A percentile compares a stretch with the other conserved stretches of the same genome.
Conservation (phyloP, 2,888 invertebrate genomes). For the Eupithecia exiguata region DNA sequence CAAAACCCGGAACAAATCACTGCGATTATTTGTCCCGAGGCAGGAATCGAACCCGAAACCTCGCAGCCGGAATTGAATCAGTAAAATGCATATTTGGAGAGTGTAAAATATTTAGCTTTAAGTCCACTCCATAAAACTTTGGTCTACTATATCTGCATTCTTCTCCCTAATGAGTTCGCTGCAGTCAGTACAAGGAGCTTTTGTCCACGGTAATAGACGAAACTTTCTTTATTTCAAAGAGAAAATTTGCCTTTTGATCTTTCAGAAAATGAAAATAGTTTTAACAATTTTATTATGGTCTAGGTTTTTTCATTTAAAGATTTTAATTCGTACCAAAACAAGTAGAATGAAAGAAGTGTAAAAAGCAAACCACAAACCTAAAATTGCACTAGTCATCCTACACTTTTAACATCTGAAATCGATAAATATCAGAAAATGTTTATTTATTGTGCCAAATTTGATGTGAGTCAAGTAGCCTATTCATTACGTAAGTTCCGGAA, state of each 20-base stretch:
- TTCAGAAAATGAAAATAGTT: not conserved
- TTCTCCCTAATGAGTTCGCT: conserved; percentile 39
- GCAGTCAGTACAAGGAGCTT: conserved; percentile 29
- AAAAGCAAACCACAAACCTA: too few species aligned
- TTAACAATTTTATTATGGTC: too few species aligned
- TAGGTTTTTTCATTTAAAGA: not conserved
- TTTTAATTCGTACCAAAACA: not conserved
- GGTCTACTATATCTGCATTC: conserved; percentile 33
- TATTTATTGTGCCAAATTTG: too few species aligned
- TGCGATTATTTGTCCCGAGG: too few species aligned
- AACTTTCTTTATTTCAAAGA: conserved; percentile 21
- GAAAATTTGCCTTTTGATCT: conserved; percentile 17
- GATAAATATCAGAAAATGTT: too few species aligned
- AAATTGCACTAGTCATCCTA: too few species aligned
- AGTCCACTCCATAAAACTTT: conserved; percentile 25
- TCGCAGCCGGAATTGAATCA: too few species aligned
- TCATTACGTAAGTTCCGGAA: too few species aligned
- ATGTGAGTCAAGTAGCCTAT: too few species aligned
- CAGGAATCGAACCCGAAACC: too few species aligned
- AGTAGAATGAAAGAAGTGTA: not conserved
- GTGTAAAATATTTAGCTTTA: not conserved
- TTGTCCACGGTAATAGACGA: conserved; percentile 20
- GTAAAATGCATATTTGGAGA: not conserved
- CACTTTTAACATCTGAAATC: too few species aligned
- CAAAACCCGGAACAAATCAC: too few species aligned